Percentiles rank a stretch among this genome's conserved stretches.
Evolutionary conservation across 2,797 vertebrate species (phyloP).

Genomic region (Meda fulgida): DNA sequence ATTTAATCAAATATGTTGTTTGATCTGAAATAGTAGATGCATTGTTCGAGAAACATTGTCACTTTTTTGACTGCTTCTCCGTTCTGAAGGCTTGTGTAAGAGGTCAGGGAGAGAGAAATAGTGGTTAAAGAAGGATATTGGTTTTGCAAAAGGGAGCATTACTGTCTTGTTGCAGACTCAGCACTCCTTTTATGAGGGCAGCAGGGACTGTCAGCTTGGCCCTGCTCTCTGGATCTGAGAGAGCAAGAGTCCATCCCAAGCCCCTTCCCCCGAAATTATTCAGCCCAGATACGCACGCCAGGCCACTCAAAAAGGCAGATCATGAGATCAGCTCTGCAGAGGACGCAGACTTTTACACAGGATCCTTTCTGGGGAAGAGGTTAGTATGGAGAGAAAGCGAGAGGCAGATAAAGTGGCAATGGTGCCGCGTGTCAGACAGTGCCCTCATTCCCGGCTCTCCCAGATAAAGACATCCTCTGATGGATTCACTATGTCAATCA

Average conservation of each 20-base stretch:
- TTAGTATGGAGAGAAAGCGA: neutral
- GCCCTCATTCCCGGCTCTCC: conserved; percentile 40
- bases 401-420: conserved; percentile 7
- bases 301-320: conserved; percentile 12
- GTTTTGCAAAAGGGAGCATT: conserved; percentile 67
- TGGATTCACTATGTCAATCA: conserved; percentile 55
- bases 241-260: conserved; percentile 53
- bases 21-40: neutral
- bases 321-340: conserved; percentile 3
- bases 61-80: neutral
- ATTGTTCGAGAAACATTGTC: neutral
- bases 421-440: conserved; percentile 40
- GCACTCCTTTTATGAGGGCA: conserved; percentile 69
- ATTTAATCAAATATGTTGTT: neutral
- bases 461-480: conserved; percentile 57
- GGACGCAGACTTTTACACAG: neutral
- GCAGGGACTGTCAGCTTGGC: conserved; percentile 64
- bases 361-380: neutral
- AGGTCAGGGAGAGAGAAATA: conserved; percentile 42
- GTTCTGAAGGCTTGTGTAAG: conserved; percentile 22
- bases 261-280: conserved; percentile 42
- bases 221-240: conserved; percentile 62
- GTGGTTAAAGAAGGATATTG: conserved; percentile 48
- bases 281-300: conserved; percentile 39
- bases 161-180: conserved; percentile 71